Evolutionary conservation across 2,888 invertebrate species (phyloP).

Genomic region (Tetanocera ferruginea): DNA sequence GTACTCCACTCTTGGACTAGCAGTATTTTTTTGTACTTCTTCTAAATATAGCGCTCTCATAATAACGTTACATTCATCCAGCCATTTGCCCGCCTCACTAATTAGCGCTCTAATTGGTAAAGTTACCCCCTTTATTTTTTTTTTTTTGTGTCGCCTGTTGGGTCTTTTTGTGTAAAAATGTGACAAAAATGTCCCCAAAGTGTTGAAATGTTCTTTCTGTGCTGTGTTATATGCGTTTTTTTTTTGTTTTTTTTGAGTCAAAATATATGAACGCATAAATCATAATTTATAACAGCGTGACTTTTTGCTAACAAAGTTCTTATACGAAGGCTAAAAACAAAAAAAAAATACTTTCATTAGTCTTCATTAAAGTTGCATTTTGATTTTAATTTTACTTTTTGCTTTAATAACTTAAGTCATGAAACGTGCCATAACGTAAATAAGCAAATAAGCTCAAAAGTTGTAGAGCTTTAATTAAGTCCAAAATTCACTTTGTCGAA

Average conservation of each 20-base stretch:
- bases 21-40: too few species aligned
- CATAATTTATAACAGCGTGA: constrained; percentile 22
- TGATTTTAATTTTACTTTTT: background rate
- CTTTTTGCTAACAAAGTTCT: background rate
- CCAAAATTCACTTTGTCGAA: too few species aligned
- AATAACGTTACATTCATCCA: background rate
- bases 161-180: background rate
- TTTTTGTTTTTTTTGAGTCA: background rate
- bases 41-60: too few species aligned
- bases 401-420: background rate
- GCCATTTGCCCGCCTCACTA: background rate
- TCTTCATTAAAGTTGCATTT: constrained; percentile 25
- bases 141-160: background rate
- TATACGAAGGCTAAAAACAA: background rate
- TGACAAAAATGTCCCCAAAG: background rate
- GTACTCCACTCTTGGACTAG: too few species aligned
- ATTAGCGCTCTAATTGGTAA: constrained; percentile 24
- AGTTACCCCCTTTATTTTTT: background rate
- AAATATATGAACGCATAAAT: constrained; percentile 9
- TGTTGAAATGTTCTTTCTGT: constrained; percentile 1
- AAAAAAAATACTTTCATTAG: constrained; percentile 1
- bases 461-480: too few species aligned
- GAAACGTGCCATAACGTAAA: background rate
- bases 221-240: background rate
- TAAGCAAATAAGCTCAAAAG: too few species aligned